Evolutionary conservation across 2,888 invertebrate species (phyloP).

Genomic region (Neelides folsomi): DNA sequence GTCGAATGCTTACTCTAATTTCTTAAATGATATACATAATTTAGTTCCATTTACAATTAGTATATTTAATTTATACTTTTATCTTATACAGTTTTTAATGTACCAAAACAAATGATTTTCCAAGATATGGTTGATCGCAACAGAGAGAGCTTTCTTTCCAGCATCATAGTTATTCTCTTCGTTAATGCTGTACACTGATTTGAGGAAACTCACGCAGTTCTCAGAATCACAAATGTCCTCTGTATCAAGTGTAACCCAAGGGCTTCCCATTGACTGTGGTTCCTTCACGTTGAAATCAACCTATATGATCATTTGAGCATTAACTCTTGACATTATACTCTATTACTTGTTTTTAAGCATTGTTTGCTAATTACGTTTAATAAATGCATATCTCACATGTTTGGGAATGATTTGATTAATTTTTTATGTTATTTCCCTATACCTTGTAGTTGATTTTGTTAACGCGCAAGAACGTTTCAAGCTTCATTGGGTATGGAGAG

Average conservation of each 20-base stretch:
- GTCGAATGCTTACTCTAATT: too few relatives aligned
- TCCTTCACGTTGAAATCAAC: conserved; percentile 18
- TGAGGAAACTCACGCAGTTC: conserved; percentile 17
- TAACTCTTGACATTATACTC: too few relatives aligned
- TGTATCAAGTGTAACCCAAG: conserved; percentile 24
- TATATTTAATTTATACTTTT: too few relatives aligned
- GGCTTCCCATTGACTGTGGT: conserved; percentile 15
- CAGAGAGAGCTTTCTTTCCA: conserved; percentile 9
- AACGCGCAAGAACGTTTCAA: conserved; percentile 27
- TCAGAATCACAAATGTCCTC: conserved; percentile 27
- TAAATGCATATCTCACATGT: neutral
- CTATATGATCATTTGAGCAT: too few relatives aligned
- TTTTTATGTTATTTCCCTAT: too few relatives aligned
- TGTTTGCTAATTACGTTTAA: neutral
- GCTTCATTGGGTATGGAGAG: conserved; percentile 27
- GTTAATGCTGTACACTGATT: conserved; percentile 14
- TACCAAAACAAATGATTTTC: conserved; percentile 31
- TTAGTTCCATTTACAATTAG: too few relatives aligned
- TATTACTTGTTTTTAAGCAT: neutral
- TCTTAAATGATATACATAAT: too few relatives aligned
- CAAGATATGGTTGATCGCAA: conserved; percentile 22
- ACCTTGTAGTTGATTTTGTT: conserved; percentile 25
- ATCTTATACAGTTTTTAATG: neutral
- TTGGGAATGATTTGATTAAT: neutral
- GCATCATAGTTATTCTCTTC: conserved; percentile 7